phyloP scores from a whole-genome alignment of 1,140 invertebrate genomes.

The Galendromus occidentalis region DNA sequence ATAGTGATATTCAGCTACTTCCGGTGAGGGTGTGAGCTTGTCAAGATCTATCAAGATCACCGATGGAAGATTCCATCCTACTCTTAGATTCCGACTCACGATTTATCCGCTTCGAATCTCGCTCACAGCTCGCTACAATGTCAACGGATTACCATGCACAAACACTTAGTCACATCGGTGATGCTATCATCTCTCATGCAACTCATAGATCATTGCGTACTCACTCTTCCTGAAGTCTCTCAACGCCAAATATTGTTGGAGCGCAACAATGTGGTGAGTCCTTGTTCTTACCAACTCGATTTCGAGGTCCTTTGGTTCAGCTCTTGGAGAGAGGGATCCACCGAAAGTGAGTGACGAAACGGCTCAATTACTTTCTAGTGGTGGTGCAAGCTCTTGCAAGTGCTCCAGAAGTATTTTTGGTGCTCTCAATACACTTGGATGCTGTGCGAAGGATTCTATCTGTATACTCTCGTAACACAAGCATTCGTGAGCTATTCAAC shows the following conservation, averaged over 20 bases:
- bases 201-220: not conserved
- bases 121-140: not conserved
- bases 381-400: not conserved
- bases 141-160: not conserved
- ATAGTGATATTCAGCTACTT: not conserved
- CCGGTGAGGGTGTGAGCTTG: too few relatives aligned
- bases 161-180: not conserved
- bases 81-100: not conserved
- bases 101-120: not conserved
- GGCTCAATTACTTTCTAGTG: not conserved
- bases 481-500: not conserved
- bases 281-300: too few relatives aligned
- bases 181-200: not conserved
- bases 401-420: conserved; percentile 3
- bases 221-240: not conserved
- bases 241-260: too few relatives aligned
- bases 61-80: too few relatives aligned
- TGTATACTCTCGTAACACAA: not conserved
- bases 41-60: too few relatives aligned
- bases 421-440: not conserved
- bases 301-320: too few relatives aligned
- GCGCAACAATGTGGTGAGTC: too few relatives aligned
- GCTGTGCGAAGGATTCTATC: conserved; percentile 1
- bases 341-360: too few relatives aligned
- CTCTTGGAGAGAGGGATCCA: too few relatives aligned